phyloP scores from a whole-genome alignment of 1,140 invertebrate genomes.

The Camponotus vicinus region DNA sequence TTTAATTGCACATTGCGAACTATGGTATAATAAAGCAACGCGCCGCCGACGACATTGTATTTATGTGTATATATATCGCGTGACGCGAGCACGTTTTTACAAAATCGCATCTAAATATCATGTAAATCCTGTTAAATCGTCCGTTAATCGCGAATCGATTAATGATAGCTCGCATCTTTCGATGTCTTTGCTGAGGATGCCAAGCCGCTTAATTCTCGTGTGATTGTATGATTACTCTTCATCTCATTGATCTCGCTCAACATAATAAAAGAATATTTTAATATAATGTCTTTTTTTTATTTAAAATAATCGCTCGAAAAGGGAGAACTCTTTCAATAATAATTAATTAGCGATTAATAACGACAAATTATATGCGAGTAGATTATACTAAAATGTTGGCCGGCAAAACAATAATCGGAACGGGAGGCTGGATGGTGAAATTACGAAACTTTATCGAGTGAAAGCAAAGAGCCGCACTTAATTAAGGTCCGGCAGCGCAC shows the following conservation, averaged over 20 bases:
- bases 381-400: neutral
- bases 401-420: constrained; percentile 42
- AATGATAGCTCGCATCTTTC: neutral
- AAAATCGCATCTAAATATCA: constrained; percentile 26
- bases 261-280: constrained; percentile 7
- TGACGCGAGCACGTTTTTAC: constrained; percentile 15
- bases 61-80: no score
- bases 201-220: neutral
- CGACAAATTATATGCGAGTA: neutral
- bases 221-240: neutral
- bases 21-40: constrained; percentile 57
- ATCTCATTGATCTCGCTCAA: neutral
- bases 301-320: neutral
- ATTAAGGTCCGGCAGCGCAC: constrained; percentile 36
- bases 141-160: neutral
- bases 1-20: constrained; percentile 56
- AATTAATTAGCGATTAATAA: constrained; percentile 4
- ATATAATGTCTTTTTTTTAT: neutral
- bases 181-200: no score
- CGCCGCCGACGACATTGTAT: constrained; percentile 5
- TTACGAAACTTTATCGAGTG: constrained; percentile 52
- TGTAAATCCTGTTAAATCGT: constrained; percentile 3
- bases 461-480: constrained; percentile 43
- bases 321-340: neutral
- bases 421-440: constrained; percentile 31